These are phyloP conservation scores for Xanthia togata DNA, from an alignment of 2,888 invertebrate genomes.

Conservation along the genomic window DNA sequence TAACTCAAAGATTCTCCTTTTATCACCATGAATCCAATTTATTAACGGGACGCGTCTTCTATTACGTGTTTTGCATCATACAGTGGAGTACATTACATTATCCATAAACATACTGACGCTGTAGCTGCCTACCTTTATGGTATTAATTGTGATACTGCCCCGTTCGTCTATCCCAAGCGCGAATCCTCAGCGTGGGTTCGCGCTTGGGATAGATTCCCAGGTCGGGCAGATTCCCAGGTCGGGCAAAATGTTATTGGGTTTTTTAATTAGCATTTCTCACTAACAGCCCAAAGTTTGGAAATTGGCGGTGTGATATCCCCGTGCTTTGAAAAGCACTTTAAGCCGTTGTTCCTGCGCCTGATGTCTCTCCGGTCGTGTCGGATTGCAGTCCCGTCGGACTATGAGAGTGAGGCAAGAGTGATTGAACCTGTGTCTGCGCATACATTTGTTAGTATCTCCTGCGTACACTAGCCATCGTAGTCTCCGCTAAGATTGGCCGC, in stretches of 20 bases:
- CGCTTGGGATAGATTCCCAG: too few relatives aligned
- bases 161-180: neutral
- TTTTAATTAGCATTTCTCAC: neutral
- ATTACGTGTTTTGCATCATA: slow-evolving; percentile 42
- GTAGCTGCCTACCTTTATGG: neutral
- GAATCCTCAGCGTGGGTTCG: neutral
- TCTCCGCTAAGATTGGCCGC: neutral
- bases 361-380: neutral
- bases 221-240: too few relatives aligned
- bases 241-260: neutral
- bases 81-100: slow-evolving; percentile 39
- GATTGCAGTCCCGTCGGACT: neutral
- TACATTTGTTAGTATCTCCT: neutral
- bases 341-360: neutral
- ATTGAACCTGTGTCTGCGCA: neutral
- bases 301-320: neutral
- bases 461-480: too few relatives aligned
- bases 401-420: neutral
- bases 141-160: slow-evolving; percentile 12
- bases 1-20: slow-evolving; percentile 34
- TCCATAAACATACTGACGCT: neutral
- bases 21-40: slow-evolving; percentile 49
- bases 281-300: neutral
- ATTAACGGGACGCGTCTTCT: slow-evolving; percentile 42
- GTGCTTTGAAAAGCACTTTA: neutral